phyloP scores from a whole-genome alignment of 2,113 vertebrate species.

The Octodon degus region DNA sequence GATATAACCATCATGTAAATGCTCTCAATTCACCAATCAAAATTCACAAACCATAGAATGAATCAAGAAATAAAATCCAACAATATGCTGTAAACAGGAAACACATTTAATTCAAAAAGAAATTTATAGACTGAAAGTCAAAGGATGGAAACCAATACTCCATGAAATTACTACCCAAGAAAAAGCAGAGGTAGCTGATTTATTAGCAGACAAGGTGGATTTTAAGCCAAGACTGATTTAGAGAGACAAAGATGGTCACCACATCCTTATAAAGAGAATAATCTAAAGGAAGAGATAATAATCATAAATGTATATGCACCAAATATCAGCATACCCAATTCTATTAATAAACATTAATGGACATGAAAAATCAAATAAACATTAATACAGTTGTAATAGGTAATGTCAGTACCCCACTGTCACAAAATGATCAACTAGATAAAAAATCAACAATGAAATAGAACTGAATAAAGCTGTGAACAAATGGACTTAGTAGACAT shows the following conservation, averaged over 20 bases:
- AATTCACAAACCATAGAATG: neutral
- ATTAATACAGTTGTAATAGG: neutral
- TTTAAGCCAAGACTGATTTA: neutral
- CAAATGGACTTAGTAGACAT: neutral
- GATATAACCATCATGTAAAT: no score
- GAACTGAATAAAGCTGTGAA: neutral
- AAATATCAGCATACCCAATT: neutral
- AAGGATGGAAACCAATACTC: neutral
- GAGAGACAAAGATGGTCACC: neutral
- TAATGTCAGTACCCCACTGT: neutral
- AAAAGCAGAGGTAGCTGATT: neutral
- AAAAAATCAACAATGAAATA: neutral
- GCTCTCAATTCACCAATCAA: no score
- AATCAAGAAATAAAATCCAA: neutral
- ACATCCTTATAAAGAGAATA: neutral
- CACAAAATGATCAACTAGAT: neutral
- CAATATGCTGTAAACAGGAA: neutral
- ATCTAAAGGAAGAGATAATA: neutral
- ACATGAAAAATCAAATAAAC: neutral
- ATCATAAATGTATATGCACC: neutral
- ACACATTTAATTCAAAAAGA: neutral
- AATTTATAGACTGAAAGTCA: neutral
- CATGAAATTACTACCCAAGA: neutral
- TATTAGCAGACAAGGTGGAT: neutral
- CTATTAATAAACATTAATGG: neutral